Percentiles rank a stretch among this genome's conserved stretches.
Evolutionary conservation across 2,888 invertebrate genomes (phyloP).

Genomic region (Sceliomorpha sp.): DNA sequence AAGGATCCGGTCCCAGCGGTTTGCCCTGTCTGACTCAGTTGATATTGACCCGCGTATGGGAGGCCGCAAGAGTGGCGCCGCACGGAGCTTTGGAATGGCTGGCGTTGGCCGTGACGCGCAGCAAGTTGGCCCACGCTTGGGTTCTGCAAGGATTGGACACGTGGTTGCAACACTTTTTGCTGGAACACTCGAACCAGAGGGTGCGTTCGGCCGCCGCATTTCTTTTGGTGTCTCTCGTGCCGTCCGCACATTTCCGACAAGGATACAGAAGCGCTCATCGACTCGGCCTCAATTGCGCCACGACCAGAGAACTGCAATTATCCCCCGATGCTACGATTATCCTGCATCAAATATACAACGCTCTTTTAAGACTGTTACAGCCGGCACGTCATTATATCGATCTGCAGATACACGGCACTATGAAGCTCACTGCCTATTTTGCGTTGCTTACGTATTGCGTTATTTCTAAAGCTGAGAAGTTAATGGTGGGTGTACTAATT

Average conservation of each 20-base stretch:
- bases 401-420: constrained; percentile 92
- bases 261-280: constrained; percentile 86
- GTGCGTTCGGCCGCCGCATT: constrained; percentile 95
- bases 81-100: constrained; percentile 96
- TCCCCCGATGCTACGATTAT: constrained; percentile 83
- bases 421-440: constrained; percentile 95
- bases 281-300: constrained; percentile 83
- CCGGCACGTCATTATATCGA: constrained; percentile 93
- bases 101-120: constrained; percentile 87
- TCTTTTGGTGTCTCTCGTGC: constrained; percentile 93
- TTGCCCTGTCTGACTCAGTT: constrained; percentile 95
- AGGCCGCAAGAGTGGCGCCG: constrained; percentile 93
- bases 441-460: constrained; percentile 95
- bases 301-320: constrained; percentile 74
- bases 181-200: constrained; percentile 91
- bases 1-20: constrained; percentile 89
- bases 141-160: constrained; percentile 94
- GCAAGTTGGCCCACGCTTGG: constrained; percentile 94
- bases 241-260: constrained; percentile 93
- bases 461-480: constrained; percentile 93
- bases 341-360: constrained; percentile 86
- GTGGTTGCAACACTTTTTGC: constrained; percentile 94
- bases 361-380: constrained; percentile 88
- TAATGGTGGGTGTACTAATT: constrained; percentile 86
- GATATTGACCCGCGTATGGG: constrained; percentile 93